These are phyloP conservation scores for Axinella damicornis DNA, from an alignment of 37 sponge, comb jelly and placozoan species.

Conservation along the genomic window DNA sequence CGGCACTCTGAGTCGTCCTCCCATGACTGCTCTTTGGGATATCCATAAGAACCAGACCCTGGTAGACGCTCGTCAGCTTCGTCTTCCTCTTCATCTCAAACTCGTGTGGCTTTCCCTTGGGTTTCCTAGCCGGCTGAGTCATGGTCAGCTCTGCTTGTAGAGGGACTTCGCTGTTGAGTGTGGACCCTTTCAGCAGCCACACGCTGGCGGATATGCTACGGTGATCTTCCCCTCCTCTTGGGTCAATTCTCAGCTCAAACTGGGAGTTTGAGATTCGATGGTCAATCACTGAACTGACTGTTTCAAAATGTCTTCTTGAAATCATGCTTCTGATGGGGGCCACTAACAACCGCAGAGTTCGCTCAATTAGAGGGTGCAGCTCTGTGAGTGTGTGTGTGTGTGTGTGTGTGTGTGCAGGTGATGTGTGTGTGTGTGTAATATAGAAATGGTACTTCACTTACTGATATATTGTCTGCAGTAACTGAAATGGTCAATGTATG, in stretches of 20 bases:
- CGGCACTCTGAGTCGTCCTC: neutral
- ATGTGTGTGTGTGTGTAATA: slow-evolving; percentile 51
- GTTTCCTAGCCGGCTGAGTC: neutral
- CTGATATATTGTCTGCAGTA: no score
- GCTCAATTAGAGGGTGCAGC: neutral
- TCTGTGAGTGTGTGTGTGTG: slow-evolving; percentile 35
- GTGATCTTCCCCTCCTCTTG: neutral
- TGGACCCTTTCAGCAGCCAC: neutral
- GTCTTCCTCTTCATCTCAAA: neutral
- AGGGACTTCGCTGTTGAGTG: no score
- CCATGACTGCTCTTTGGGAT: neutral
- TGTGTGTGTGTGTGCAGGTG: slow-evolving; percentile 41
- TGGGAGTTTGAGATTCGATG: neutral
- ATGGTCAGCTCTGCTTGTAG: neutral
- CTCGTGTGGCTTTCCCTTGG: no score
- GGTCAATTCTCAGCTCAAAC: neutral
- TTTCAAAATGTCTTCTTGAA: no score
- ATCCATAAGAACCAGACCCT: neutral
- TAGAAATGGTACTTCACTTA: no score
- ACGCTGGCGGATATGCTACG: neutral
- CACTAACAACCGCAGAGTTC: no score
- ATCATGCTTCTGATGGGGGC: no score
- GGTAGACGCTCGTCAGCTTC: neutral
- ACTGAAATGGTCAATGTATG: no score
- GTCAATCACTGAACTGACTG: neutral